Evolutionary conservation across 2,888 invertebrate species (phyloP), one percentile per base, ranked within the genome.

Genomic region (Rhodophaea formosa): DNA sequence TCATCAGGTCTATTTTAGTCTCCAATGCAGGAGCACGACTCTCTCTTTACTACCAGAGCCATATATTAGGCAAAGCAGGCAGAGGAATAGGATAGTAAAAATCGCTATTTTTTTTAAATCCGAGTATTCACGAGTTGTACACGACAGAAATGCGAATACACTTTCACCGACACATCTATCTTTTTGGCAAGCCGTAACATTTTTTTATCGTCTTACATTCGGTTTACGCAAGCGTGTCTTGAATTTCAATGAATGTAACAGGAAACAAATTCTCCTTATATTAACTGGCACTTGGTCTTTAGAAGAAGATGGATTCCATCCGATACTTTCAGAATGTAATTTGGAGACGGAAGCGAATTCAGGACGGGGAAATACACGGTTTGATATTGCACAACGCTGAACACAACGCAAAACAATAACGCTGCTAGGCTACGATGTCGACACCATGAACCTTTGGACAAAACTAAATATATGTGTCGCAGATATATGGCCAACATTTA

Each of bases 311-410:
- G 57, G 44, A 46, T 35, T 55, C 29, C 57, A 59, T 46, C 46
- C 46, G 57, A 60, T 57, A 58, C 56, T 57, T 57, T 29, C 45
- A 54, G 59, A 60, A 62, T 64, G 62, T 61, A 59, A 62, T 62
- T 64, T 60, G 43, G 59, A 52, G 47, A 59, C 59, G 64, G 59
- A 62, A 64, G 60, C 59, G 56, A 61, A 64, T 53, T 45, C 53
- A 56, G 59, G 45, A 63, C 53, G 15, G 7, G 32, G 17, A 35
- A 35, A 35, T 17, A 16, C 17, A 49, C 8, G 35, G 15, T 10
- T 3, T 10, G 17, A 51, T 51, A 35, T 46, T 7, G 0, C n/a
- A 8, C 6, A 2, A 17, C n/a, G n/a, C n/a, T n/a, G n/a, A n/a
- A n/a, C n/a, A n/a, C n/a, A n/a, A n/a, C n/a, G n/a, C n/a, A n/a